phyloP scores from a whole-genome alignment of 2,888 invertebrate species.

The Incurvaria masculella region DNA sequence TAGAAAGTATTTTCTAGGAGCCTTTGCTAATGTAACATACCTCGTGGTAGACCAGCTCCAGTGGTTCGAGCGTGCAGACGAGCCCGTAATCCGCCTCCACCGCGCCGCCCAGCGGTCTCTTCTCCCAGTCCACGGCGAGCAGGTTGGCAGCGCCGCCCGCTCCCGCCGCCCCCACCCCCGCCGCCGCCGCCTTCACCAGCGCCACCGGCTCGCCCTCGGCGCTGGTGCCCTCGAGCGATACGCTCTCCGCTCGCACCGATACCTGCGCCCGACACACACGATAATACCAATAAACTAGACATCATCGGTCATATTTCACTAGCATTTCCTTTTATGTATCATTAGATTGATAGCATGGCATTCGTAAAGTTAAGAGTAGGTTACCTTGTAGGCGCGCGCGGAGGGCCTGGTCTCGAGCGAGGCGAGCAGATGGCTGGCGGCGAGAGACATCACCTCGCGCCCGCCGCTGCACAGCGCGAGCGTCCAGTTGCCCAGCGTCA shows the following conservation, averaged over 20 bases:
- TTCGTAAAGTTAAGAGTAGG: background rate
- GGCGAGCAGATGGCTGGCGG: conserved; percentile 68
- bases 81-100: conserved; percentile 68
- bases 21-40: too few species aligned
- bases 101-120: conserved; percentile 61
- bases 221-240: conserved; percentile 72
- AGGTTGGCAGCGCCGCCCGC: conserved; percentile 55
- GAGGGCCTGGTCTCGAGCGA: conserved; percentile 67
- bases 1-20: too few species aligned
- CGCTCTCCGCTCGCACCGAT: conserved; percentile 68
- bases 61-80: conserved; percentile 64
- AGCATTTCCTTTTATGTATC: too few species aligned
- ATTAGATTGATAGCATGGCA: too few species aligned
- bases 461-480: conserved; percentile 64
- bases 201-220: conserved; percentile 71
- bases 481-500: conserved; percentile 71
- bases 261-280: too few species aligned
- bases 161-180: conserved; percentile 46
- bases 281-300: too few species aligned
- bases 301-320: too few species aligned
- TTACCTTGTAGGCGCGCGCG: conserved; percentile 62
- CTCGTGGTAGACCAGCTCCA: conserved; percentile 76
- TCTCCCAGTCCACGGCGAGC: conserved; percentile 71
- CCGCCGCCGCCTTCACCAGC: conserved; percentile 44
- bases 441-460: conserved; percentile 68